Evolutionary conservation across 2,888 invertebrate genomes (phyloP), one percentile per base, ranked within the genome.

Genomic region (Stratiomys singularior): DNA sequence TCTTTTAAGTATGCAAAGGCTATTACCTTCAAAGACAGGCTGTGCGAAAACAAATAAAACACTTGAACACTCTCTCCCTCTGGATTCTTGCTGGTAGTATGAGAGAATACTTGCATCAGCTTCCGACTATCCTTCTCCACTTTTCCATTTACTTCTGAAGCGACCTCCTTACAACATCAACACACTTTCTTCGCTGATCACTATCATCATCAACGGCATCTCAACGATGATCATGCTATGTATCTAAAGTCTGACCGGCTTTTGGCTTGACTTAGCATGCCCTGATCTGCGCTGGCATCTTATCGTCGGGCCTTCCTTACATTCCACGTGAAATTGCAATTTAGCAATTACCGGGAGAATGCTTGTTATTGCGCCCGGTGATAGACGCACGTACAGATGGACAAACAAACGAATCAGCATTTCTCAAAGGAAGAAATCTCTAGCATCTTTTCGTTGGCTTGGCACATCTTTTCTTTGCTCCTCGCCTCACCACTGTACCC

Each of bases 271-370:
- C 37, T 37, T 37, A 9, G 9, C 46, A 9, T 46, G 47, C 5
- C 30, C 15, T 23, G 13, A 0, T 23, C 47, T 11, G 9, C 25
- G 21, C 15, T 21, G 67, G 1, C 46, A 67, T 67, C 67, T 44
- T 46, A 25, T 46, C 46, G 69, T 69, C 25, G 46, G 46, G 30
- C 69, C 69, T 15, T n/a, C 21, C 25, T 69, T 69, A 25, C 69
- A 69, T 69, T 69, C 47, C 27, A 69, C 47, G 69, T 46, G 47
- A 47, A 69, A 69, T 69, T 47, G 69, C 69, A 69, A 69, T 69
- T 69, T 69, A 69, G 47, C 69, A 69, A 69, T 47, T 69, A 69
- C 69, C 69, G 69, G 69, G 47, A 47, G 47, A 69, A 69, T 47
- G 69, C 47, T 69, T 69, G 69, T 69, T 69, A 47, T 69, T 46